Evolutionary conservation across 2,797 vertebrate species (phyloP), one percentile per base, ranked within the genome.

Genomic region (Crenuchus spilurus): DNA sequence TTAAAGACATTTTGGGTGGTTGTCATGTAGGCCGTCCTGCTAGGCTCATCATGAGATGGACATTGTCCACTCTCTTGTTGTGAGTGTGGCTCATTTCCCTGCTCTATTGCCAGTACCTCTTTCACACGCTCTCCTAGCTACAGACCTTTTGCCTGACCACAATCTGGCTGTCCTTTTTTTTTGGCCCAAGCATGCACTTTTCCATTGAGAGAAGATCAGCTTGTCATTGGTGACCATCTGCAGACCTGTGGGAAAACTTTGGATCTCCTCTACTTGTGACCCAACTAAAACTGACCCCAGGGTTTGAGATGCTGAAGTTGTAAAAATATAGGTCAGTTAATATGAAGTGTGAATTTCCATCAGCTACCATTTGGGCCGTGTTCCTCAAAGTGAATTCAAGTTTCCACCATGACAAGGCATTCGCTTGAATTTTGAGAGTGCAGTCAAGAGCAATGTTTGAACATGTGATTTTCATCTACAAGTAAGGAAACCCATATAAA

Each of bases 111-210:
- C 20, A 74, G 72, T 60, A 11, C 6, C 51, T 75, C 42, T 74
- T 79, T 79, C 77, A 75, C 77, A 75, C 77, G 41, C 62, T 65
- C 58, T 7, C 28, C 60, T 54, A 51, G 71, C 4, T 6, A 78
- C 51, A 66, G 66, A 51, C 51, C 52, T 69, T 69, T 58, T 64
- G 42, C 52, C 20, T 24, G 57, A 48, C 57, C 35, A 1, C 69
- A 54, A 62, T 70, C 72, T 70, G 77, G 48, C 60, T 6, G 37
- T 35, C 39, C 35, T 18, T 20, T 41, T 20, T 41, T 33, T 69
- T 70, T 78, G 76, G 70, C 76, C 57, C 2, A 28, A 30, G 33
- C 5, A 1, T 48, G 11, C n/a, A 44, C 51, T 64, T 74, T 77
- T 74, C 31, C 54, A 66, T 14, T 44, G 28, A 31, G 16, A 26